Evolutionary conservation across 2,797 vertebrate genomes (phyloP), one percentile per base, ranked within the genome.

Genomic region (Taenioides sp.): DNA sequence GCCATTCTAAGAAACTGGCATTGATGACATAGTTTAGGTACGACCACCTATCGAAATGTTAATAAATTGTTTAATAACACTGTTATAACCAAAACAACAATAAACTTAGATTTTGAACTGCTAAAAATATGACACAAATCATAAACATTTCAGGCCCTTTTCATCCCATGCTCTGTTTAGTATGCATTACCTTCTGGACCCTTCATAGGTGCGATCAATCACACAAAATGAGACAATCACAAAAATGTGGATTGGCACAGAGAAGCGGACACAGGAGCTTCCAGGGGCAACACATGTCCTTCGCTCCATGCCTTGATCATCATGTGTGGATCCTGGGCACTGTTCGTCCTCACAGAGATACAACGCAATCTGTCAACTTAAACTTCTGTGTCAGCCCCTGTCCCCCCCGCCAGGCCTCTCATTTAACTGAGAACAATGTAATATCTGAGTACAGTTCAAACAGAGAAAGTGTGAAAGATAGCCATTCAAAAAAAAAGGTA

Each of bases 301-400:
- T 67, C 69, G 60, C 79, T 68, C 62, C 70, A 14, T 76, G 73
- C 37, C 72, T 58, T 0, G 37, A 61, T 77, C 75, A 83, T 75
- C 73, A 72, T 80, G 86, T 76, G 65, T 67, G 77, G 58, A 77
- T 78, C 79, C 74, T 80, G 77, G 34, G 64, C 78, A 76, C 80
- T 77, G 72, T 79, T 67, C 22, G 4, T 69, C 63, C 65, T 75
- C 70, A 28, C 74, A 58, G 70, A 72, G 74, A 69, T 64, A 75
- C 75, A 86, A 81, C 77, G 74, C 79, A 91, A 91, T 93, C 92
- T 81, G 81, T 93, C 92, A 93, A 84, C 80, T 65, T 84, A 90
- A 92, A 86, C 78, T 63, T 81, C 81, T 65, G 58, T 88, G 90
- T 90, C 88, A 78, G 73, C 60, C 47, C 65, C 83, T 82, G 82